A percentile compares a stretch with the other conserved stretches of the same genome.
Conservation (phyloP, 2,888 invertebrate genomes). For the Diloba caeruleocephala region DNA sequence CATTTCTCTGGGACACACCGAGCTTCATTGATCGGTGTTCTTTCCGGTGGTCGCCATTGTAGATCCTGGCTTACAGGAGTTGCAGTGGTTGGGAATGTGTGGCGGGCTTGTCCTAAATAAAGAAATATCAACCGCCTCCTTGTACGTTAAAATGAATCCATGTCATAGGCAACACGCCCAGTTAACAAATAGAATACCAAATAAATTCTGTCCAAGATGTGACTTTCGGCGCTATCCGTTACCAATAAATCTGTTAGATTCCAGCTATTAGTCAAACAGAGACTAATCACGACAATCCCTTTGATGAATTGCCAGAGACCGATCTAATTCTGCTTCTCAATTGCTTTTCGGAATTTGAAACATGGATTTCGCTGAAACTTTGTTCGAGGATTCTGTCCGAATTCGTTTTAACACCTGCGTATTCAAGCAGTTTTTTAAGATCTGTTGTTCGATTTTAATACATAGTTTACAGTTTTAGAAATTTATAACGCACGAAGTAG, state of each 20-base stretch:
- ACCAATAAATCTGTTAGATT: conserved; percentile 44
- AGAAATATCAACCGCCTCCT: too few relatives aligned
- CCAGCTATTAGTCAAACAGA: conserved; percentile 45
- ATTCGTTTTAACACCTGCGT: conserved; percentile 38
- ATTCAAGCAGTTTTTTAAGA: conserved; percentile 4
- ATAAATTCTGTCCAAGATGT: neutral
- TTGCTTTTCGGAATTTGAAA: conserved; percentile 43
- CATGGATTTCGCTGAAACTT: conserved; percentile 31
- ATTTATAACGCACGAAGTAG: neutral
- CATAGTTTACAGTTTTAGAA: neutral
- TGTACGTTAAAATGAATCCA: too few relatives aligned
- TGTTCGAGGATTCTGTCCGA: conserved; percentile 16
- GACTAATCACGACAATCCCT: conserved; percentile 52
- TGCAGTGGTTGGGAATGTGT: too few relatives aligned
- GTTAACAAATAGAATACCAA: neutral
- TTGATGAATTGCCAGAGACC: conserved; percentile 47
- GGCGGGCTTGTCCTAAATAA: too few relatives aligned
- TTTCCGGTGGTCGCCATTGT: too few relatives aligned
- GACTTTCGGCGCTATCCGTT: conserved; percentile 18
- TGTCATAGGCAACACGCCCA: too few relatives aligned
- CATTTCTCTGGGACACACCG: too few relatives aligned
- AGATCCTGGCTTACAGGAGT: too few relatives aligned
- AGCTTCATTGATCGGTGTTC: too few relatives aligned
- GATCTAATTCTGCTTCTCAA: conserved; percentile 47
- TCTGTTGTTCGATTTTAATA: conserved; percentile 21